A percentile compares a stretch with the other conserved stretches of the same genome.
phyloP scores from a whole-genome alignment of 2,888 invertebrate species.

The Tricholauxania praeusta region DNA sequence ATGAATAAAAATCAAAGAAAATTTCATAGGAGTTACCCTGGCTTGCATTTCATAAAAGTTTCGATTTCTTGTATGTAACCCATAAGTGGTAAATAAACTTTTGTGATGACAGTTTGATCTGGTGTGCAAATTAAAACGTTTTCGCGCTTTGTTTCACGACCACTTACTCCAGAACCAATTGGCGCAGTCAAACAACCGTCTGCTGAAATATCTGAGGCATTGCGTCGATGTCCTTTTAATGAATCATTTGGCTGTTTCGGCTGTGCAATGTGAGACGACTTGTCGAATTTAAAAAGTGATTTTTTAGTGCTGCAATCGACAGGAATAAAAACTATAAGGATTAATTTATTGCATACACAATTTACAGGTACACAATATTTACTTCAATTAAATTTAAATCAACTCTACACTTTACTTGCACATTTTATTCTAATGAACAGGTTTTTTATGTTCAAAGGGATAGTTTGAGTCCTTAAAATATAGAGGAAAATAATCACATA shows the following conservation, averaged over 20 bases:
- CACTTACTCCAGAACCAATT: conserved; percentile 47
- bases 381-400: no score
- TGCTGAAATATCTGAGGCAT: conserved; percentile 65
- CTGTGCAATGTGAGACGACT: conserved; percentile 67
- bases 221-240: conserved; percentile 65
- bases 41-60: conserved; percentile 71
- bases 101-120: conserved; percentile 79
- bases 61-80: conserved; percentile 89
- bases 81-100: conserved; percentile 85
- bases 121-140: conserved; percentile 82
- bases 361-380: no score
- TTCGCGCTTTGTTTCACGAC: conserved; percentile 64
- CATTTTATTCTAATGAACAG: no score
- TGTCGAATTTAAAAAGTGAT: conserved; percentile 79
- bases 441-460: no score
- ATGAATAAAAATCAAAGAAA: conserved; percentile 1
- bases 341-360: background rate
- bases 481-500: no score
- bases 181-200: conserved; percentile 59
- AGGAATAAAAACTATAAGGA: conserved; percentile 13
- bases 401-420: no score
- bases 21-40: conserved; percentile 68
- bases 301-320: conserved; percentile 69
- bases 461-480: no score
- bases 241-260: conserved; percentile 44